Conservation (phyloP, 2,113 vertebrate species). For the Verasper variegatus region DNA sequence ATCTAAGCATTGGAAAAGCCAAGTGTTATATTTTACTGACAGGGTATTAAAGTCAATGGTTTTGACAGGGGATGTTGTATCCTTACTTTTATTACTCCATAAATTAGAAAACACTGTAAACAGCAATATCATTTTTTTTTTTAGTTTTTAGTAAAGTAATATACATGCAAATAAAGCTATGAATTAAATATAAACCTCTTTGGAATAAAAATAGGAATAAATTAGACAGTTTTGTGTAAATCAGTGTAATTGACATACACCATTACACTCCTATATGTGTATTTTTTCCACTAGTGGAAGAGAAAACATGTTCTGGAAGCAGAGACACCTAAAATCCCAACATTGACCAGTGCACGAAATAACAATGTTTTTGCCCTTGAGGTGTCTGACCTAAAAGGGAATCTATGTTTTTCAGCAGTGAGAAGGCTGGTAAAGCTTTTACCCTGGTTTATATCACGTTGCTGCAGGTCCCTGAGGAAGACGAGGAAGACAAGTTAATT, state of each 20-base stretch:
- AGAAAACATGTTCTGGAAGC: not conserved
- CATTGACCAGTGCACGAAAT: not conserved
- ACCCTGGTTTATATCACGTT: slow-evolving; percentile 2
- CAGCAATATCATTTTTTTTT: no score
- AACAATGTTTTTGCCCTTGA: not conserved
- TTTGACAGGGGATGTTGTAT: no score
- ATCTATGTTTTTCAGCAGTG: not conserved
- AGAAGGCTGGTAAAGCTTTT: not conserved
- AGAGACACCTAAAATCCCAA: not conserved
- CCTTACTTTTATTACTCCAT: no score
- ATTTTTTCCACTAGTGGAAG: not conserved
- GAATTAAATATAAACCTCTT: no score
- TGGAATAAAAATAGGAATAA: no score
- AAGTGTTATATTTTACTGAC: no score
- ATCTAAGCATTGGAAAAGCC: no score
- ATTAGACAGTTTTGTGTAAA: no score
- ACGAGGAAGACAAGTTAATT: slow-evolving; percentile 11
- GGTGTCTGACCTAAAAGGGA: not conserved
- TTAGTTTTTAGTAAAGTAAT: no score
- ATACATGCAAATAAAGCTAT: no score
- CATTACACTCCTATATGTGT: not conserved
- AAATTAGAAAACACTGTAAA: no score
- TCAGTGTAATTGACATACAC: not conserved
- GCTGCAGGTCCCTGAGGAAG: not conserved
- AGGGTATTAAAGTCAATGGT: no score